Percentiles rank a stretch among this genome's conserved stretches.
These are phyloP conservation scores for Neogobius melanostomus DNA, from an alignment of 2,113 vertebrate genomes.

Conservation along the genomic window DNA sequence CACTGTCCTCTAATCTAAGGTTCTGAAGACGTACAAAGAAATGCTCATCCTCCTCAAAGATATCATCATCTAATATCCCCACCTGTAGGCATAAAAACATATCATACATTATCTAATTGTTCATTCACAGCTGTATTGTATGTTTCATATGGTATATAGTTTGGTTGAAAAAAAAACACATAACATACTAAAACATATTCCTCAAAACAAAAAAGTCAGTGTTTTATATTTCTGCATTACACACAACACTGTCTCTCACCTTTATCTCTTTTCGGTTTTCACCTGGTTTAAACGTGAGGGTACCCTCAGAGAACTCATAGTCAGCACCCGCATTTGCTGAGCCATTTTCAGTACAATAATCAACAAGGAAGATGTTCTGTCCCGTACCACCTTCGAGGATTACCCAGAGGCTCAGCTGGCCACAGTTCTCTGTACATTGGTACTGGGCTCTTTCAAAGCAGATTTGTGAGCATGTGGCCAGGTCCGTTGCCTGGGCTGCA, in stretches of 20 bases:
- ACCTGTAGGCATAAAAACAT: slow-evolving; percentile 65
- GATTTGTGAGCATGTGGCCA: slow-evolving; percentile 79
- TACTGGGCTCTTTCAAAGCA: slow-evolving; percentile 88
- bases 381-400: slow-evolving; percentile 78
- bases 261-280: slow-evolving; percentile 75
- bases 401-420: slow-evolving; percentile 79
- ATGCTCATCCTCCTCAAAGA: slow-evolving; percentile 97
- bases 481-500: slow-evolving; percentile 41
- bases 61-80: slow-evolving; percentile 91
- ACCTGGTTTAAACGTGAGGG: slow-evolving; percentile 75
- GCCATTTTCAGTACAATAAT: slow-evolving; percentile 93
- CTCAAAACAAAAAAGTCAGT: background rate
- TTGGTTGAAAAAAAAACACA: no score
- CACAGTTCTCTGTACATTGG: slow-evolving; percentile 93
- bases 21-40: slow-evolving; percentile 93
- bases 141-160: no score
- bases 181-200: background rate
- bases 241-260: slow-evolving; percentile 49
- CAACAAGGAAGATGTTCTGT: slow-evolving; percentile 87
- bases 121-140: no score
- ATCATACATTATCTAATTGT: background rate
- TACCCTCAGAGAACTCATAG: slow-evolving; percentile 80
- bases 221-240: background rate
- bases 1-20: slow-evolving; percentile 82
- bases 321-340: slow-evolving; percentile 91